Evolutionary conservation across 2,113 vertebrate species (phyloP), one percentile per base, ranked within the genome.

Genomic region (Barbus barbus): DNA sequence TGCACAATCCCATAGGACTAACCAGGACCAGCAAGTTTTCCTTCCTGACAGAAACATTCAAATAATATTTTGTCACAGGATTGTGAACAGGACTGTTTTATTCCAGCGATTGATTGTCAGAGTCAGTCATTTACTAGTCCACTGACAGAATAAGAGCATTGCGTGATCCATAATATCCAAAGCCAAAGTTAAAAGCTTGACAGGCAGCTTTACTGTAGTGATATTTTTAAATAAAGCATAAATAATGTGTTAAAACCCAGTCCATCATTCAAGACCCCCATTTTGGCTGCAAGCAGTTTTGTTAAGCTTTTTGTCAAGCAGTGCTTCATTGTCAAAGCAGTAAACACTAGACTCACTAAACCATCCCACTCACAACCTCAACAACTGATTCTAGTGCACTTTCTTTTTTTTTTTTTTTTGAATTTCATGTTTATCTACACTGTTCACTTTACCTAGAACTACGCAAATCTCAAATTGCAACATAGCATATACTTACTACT

Each of bases 1-100:
- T 56, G 33, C 38, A 20, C 71, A 84, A 9, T 60, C 36, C 28
- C 75, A 61, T 46, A 61, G 76, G 61, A 78, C 74, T 69, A 67
- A 53, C 41, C 31, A 38, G 24, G 60, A 76, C 73, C 20, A 16
- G 9, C 67, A 26, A 6, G 4, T 16, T 18, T n/a, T 33, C 26
- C n/a, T 44, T 73, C n/a, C 44, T 41, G 12, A 78, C 36, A 78
- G n/a, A 78, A 61, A n/a, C n/a, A 24, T 12, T 20, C 38, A 24
- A 33, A 60, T 31, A 82, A 82, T 71, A 69, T 53, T 33, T 67
- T 38, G 31, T 5, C 16, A 26, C 22, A 56, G 53, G 31, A 44
- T n/a, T 31, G 44, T 16, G 16, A 56, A 4, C 18, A 18, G 8
- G 41, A 14, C 26, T 31, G 28, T 51, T 48, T 77, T 36, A 20